Percentiles rank a stretch among this genome's conserved stretches.
Conservation (phyloP, 1,140 invertebrate genomes). For the Drosophila truncata region DNA sequence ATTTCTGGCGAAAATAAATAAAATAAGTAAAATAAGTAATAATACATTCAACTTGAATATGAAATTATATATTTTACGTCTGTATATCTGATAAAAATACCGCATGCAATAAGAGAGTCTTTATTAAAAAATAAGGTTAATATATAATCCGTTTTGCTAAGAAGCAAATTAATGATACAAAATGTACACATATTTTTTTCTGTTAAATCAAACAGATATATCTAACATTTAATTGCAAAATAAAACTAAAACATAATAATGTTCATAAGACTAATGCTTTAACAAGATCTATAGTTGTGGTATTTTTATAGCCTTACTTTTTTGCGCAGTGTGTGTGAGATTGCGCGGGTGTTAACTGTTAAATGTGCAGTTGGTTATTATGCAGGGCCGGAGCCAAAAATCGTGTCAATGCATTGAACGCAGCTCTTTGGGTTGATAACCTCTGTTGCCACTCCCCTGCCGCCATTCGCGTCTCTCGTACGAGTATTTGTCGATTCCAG, state of each 20-base stretch:
- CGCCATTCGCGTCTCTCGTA: conserved; percentile 3
- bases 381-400: conserved; percentile 69
- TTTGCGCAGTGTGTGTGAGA: conserved; percentile 22
- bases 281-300: too few relatives aligned
- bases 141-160: too few relatives aligned
- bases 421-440: conserved; percentile 71
- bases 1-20: neutral
- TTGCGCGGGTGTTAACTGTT: conserved; percentile 56
- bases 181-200: too few relatives aligned
- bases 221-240: too few relatives aligned
- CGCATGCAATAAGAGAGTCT: too few relatives aligned
- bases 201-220: too few relatives aligned
- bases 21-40: neutral
- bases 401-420: conserved; percentile 78
- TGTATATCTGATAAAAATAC: too few relatives aligned
- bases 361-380: conserved; percentile 64
- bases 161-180: too few relatives aligned
- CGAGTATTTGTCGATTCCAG: conserved; percentile 73
- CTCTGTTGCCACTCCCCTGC: conserved; percentile 26
- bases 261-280: too few relatives aligned
- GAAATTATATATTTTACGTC: neutral
- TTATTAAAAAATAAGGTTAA: too few relatives aligned
- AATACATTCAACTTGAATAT: neutral
- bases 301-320: neutral
- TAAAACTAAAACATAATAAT: too few relatives aligned